Evolutionary conservation across 2,888 invertebrate species (phyloP), one percentile per base, ranked within the genome.

Genomic region (Drosophila austrosaltans): DNA sequence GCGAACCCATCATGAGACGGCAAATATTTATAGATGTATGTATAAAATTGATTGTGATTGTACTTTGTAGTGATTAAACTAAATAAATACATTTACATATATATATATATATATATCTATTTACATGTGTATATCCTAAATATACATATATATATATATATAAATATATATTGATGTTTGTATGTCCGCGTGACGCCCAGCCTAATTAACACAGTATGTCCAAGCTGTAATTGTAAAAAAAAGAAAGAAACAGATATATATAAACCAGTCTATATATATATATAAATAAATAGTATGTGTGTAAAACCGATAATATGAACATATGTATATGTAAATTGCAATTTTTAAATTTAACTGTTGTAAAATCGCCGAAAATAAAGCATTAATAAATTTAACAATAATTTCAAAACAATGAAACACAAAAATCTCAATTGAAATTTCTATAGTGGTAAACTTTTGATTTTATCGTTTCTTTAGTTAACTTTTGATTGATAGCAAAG

Each of bases 121-220:
- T 69, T 76, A 73, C 71, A 75, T 75, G 68, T 74, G 69, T 69
- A 76, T 64, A 73, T 36, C 36, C 36, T 78, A 68, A 80, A 75
- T 73, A 71, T 76, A 73, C 71, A 75, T 73, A 69, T 74, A 72
- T 78, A 68, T 79, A 73, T 78, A 68, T 79, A 75, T 73, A 71
- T 76, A 73, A 72, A 75, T 75, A 69, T 74, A 71, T 69, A 76
- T 64, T 56, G 44, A 69, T 70, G 72, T 69, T 53, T 74, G 53
- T 64, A 44, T 62, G 56, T 48, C 48, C 12, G 48, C 3, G 48
- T 10, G 48, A 48, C 48, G 25, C 48, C 48, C 25, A 48, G 25
- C 22, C 48, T 48, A 25, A 48, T 20, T 20, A 48, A 48, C 20
- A 48, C 44, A 20, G 44, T 66, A 64, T 75, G 77, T 75, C 67